Conservation (phyloP, 2,797 vertebrate species). For the Crocodylus rhombifer region DNA sequence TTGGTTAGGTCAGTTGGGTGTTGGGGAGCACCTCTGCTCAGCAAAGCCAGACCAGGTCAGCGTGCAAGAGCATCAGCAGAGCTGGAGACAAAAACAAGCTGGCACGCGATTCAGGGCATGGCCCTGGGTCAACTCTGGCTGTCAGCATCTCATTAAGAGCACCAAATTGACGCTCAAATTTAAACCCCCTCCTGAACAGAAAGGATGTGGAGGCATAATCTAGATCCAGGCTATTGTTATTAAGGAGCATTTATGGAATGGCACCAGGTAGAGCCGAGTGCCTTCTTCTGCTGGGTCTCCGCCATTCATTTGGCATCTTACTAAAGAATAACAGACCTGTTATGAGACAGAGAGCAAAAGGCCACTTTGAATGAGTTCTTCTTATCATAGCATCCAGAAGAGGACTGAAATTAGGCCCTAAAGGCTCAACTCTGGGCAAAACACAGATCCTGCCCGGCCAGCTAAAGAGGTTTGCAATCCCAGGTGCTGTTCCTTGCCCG, state of each 20-base stretch:
- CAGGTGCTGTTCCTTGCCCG: accelerated
- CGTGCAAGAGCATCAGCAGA: not conserved
- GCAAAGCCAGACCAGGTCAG: not conserved
- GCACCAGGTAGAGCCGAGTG: too few species aligned
- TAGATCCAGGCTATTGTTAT: not conserved
- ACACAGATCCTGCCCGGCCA: not conserved
- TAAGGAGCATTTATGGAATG: too few species aligned
- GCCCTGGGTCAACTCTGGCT: not conserved
- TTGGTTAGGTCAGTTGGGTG: too few species aligned
- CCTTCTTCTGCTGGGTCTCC: too few species aligned
- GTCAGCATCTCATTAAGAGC: not conserved
- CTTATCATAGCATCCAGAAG: not conserved
- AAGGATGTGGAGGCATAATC: not conserved
- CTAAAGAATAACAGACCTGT: too few species aligned
- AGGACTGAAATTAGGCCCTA: not conserved
- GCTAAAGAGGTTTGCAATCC: not conserved
- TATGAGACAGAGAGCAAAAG: not conserved
- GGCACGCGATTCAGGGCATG: not conserved
- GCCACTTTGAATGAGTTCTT: not conserved
- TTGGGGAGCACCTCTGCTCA: not conserved
- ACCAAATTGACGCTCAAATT: not conserved
- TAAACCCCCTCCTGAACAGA: not conserved
- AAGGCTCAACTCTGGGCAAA: accelerated
- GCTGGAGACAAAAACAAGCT: not conserved
- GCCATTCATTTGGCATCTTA: too few species aligned